A percentile compares a stretch with the other conserved stretches of the same genome.
These are phyloP conservation scores for Stomatorhinus ivindoensis DNA, from an alignment of 2,113 vertebrate genomes.

Conservation along the genomic window DNA sequence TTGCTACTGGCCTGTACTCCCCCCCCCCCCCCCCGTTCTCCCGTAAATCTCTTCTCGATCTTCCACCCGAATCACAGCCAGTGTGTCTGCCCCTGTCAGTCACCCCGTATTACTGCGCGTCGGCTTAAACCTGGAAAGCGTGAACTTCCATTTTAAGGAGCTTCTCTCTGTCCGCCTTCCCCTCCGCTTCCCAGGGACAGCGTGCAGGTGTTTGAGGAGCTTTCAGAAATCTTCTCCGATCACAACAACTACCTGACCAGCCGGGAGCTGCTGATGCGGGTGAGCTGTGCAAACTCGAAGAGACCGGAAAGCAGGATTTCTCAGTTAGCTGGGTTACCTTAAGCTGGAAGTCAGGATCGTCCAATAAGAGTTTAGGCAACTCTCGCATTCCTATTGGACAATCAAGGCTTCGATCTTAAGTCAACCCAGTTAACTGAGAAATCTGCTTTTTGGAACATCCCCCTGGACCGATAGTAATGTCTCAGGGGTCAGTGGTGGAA, in stretches of 20 bases:
- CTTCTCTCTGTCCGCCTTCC: not conserved
- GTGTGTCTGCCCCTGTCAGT: not conserved
- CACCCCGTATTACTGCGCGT: not conserved
- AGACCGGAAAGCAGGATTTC: not conserved
- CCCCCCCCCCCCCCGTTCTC: not conserved
- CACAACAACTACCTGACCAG: slow-evolving; percentile 89
- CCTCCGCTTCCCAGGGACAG: slow-evolving; percentile 61
- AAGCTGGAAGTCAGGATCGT: not conserved
- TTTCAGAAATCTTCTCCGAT: slow-evolving; percentile 90
- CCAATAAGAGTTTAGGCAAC: not conserved
- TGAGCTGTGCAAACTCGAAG: slow-evolving; percentile 44
- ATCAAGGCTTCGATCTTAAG: not conserved
- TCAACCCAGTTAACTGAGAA: not conserved
- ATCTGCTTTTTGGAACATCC: not conserved
- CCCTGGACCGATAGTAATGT: not conserved
- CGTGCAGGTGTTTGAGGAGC: slow-evolving; percentile 82
- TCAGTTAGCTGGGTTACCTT: not conserved
- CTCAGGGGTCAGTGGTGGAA: not conserved
- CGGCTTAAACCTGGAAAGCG: slow-evolving; percentile 34
- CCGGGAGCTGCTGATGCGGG: slow-evolving; percentile 89
- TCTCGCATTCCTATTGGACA: not conserved
- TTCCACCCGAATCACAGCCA: not conserved
- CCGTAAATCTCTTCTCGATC: not conserved
- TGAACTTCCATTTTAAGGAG: not conserved
- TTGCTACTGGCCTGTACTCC: not conserved